Percentiles rank a stretch among this genome's conserved stretches.
These are phyloP conservation scores for Drosophila fulvimacula DNA, from an alignment of 2,888 invertebrate species.

Conservation along the genomic window DNA sequence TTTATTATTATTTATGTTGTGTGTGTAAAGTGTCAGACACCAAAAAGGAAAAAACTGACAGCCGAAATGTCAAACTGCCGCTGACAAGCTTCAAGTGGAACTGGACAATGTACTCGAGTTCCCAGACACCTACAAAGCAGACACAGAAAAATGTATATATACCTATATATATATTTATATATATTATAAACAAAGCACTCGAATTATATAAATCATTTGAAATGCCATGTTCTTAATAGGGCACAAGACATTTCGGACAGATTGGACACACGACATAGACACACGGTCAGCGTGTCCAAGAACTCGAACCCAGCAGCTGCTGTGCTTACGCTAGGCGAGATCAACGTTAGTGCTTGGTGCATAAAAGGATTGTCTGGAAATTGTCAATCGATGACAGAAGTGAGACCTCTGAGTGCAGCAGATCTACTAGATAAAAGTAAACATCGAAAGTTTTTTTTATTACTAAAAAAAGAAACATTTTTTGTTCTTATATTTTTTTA, in stretches of 20 bases:
- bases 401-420: too few species aligned
- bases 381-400: constrained; percentile 51
- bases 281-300: constrained; percentile 66
- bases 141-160: neutral
- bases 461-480: too few species aligned
- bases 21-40: constrained; percentile 76
- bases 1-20: constrained; percentile 72
- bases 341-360: too few species aligned
- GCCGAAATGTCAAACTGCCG: constrained; percentile 72
- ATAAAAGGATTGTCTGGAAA: constrained; percentile 49
- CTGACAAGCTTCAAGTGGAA: constrained; percentile 56
- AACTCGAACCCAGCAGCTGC: constrained; percentile 50
- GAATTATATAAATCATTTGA: constrained; percentile 76
- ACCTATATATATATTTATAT: constrained; percentile 39
- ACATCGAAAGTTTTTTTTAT: too few species aligned
- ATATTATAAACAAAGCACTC: constrained; percentile 61
- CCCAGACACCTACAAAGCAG: constrained; percentile 48
- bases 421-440: too few species aligned
- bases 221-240: constrained; percentile 75
- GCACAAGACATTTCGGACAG: constrained; percentile 71
- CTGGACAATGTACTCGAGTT: constrained; percentile 45
- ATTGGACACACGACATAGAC: constrained; percentile 60
- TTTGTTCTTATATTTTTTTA: too few species aligned
- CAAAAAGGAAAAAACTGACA: constrained; percentile 63
- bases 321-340: constrained; percentile 54